Conservation (phyloP, 2,888 invertebrate species). For the Sicus ferrugineus region DNA sequence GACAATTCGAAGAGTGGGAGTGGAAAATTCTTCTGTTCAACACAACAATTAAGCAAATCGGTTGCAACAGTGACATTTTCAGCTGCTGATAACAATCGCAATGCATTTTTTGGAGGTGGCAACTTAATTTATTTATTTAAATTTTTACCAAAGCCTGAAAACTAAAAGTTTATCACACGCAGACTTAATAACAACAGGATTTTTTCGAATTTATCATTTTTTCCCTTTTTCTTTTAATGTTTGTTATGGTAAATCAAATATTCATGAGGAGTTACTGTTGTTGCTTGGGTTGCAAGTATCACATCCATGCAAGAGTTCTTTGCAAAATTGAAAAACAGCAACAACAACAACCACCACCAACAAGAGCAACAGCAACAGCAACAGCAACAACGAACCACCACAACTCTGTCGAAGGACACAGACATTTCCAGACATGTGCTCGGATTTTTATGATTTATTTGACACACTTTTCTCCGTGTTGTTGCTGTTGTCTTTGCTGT, state of each 20-base stretch:
- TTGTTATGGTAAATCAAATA: slow-evolving; percentile 37
- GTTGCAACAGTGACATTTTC: no score
- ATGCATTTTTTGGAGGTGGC: slow-evolving; percentile 54
- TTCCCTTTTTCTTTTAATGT: slow-evolving; percentile 1
- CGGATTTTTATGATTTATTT: slow-evolving; percentile 58
- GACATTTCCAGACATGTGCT: slow-evolving; percentile 44
- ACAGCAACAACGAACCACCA: slow-evolving; percentile 15
- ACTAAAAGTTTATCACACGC: neutral
- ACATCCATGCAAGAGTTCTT: neutral
- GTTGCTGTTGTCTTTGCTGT: slow-evolving; percentile 18
- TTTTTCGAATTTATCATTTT: neutral
- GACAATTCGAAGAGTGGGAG: no score
- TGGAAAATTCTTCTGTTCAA: no score
- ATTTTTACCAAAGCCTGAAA: slow-evolving; percentile 42
- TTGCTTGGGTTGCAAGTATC: slow-evolving; percentile 11
- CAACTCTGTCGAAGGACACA: slow-evolving; percentile 34
- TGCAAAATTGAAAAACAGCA: no score
- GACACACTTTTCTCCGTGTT: slow-evolving; percentile 50
- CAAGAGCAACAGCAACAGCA: slow-evolving; percentile 23
- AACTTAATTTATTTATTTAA: slow-evolving; percentile 63
- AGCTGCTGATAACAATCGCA: no score
- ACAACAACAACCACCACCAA: neutral
- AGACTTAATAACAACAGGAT: slow-evolving; percentile 8
- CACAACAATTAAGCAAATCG: no score
- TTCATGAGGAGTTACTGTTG: slow-evolving; percentile 34